Conservation (phyloP, 2,888 invertebrate genomes). For the Selenia dentaria region DNA sequence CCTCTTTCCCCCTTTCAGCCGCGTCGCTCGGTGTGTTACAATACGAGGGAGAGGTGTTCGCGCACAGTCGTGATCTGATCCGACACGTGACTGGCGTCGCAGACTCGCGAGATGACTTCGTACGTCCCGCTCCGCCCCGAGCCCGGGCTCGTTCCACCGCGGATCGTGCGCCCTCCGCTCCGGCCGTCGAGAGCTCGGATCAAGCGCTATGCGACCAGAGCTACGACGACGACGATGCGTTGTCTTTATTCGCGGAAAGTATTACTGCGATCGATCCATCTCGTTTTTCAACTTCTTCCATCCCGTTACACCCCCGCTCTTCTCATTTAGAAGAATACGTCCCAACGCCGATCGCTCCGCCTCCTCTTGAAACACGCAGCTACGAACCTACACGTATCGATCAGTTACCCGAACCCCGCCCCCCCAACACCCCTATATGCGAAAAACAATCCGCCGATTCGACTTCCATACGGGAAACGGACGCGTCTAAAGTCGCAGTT, state of each 20-base stretch:
- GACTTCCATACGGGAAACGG: constrained; percentile 5
- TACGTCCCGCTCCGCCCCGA: constrained; percentile 1
- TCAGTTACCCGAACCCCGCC: background rate
- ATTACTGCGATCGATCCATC: constrained; percentile 62
- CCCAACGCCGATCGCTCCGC: constrained; percentile 40
- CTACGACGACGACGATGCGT: constrained; percentile 63
- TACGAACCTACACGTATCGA: constrained; percentile 54
- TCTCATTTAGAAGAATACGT: constrained; percentile 50
- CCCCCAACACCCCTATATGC: background rate
- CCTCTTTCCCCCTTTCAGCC: background rate
- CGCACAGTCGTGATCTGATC: background rate
- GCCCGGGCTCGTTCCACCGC: background rate
- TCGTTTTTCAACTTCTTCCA: constrained; percentile 6
- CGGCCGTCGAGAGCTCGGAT: constrained; percentile 10
- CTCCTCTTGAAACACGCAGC: constrained; percentile 27
- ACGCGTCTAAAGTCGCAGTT: background rate
- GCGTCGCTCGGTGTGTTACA: background rate
- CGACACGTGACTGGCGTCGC: background rate
- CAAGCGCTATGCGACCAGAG: constrained; percentile 34
- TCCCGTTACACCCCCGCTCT: background rate
- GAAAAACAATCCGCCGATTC: constrained; percentile 15
- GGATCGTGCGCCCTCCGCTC: background rate
- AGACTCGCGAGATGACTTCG: background rate
- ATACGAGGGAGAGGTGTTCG: background rate
- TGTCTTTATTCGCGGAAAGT: constrained; percentile 72